Percentiles rank a stretch among this genome's conserved stretches.
These are phyloP conservation scores for Andrena bicolor DNA, from an alignment of 2,888 invertebrate species.

Conservation along the genomic window DNA sequence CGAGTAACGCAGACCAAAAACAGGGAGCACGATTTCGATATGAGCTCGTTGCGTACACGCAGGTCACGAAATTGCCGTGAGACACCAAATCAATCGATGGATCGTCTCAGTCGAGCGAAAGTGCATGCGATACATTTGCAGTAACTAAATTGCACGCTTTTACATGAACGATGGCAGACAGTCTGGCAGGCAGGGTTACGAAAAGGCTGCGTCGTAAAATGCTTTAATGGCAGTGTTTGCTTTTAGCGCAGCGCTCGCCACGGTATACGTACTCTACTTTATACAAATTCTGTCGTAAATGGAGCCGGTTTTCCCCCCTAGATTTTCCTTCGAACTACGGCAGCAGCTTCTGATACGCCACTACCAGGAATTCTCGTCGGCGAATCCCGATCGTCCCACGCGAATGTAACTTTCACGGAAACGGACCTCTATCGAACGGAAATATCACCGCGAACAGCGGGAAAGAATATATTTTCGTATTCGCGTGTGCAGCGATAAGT, in stretches of 20 bases:
- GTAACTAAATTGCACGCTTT: slow-evolving; percentile 46
- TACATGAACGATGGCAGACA: slow-evolving; percentile 47
- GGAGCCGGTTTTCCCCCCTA: slow-evolving; percentile 4
- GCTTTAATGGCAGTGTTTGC: slow-evolving; percentile 30
- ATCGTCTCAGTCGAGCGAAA: slow-evolving; percentile 14
- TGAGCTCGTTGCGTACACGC: background rate
- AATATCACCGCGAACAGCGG: background rate
- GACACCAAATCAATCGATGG: slow-evolving; percentile 13
- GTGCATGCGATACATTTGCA: slow-evolving; percentile 58
- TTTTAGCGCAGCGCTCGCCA: slow-evolving; percentile 18
- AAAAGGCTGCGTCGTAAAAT: slow-evolving; percentile 48
- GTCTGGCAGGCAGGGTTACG: slow-evolving; percentile 52
- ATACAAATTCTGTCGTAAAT: background rate
- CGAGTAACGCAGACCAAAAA: slow-evolving; percentile 5
- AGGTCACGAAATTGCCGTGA: background rate
- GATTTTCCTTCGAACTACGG: background rate
- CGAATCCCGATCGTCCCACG: slow-evolving; percentile 3
- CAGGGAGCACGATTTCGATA: background rate
- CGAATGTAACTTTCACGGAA: background rate
- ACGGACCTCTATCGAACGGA: background rate
- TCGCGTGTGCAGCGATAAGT: background rate
- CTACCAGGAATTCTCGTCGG: slow-evolving; percentile 12
- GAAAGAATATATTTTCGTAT: slow-evolving; percentile 22
- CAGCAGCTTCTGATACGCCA: background rate
- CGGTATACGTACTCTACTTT: slow-evolving; percentile 15